Evolutionary conservation across 2,797 vertebrate species (phyloP).

Genomic region (Sebastes iracundus): DNA sequence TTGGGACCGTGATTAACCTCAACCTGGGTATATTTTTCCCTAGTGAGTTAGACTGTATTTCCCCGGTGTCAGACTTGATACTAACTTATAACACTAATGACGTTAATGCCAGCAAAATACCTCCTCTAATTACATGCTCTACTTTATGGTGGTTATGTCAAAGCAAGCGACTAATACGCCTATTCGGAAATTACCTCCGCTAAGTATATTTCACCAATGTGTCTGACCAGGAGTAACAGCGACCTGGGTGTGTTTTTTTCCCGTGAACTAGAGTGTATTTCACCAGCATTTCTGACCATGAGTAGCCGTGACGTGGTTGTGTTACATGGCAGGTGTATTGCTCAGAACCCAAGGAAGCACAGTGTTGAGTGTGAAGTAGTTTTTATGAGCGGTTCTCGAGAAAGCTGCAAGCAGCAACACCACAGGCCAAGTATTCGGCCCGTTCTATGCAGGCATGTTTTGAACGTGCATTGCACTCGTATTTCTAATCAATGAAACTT

Average conservation of each 20-base stretch:
- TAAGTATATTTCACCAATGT: neutral
- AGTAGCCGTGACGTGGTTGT: neutral
- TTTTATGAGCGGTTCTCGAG: neutral
- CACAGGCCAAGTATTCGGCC: neutral
- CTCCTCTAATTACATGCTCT: neutral
- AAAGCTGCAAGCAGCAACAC: no score
- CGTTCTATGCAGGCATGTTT: no score
- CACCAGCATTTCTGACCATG: no score
- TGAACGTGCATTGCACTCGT: neutral
- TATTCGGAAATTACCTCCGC: neutral
- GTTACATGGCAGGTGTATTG: neutral
- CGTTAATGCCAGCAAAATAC: neutral
- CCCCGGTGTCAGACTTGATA: neutral
- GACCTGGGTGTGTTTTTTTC: no score
- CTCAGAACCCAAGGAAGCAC: no score
- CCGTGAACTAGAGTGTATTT: no score
- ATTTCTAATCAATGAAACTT: conserved; percentile 35
- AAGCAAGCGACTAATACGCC: neutral
- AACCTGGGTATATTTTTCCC: no score
- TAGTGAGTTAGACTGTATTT: neutral
- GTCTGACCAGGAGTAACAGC: no score
- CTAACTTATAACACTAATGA: neutral
- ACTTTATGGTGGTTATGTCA: neutral
- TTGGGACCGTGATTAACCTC: no score
- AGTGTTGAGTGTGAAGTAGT: neutral